Evolutionary conservation across 2,797 vertebrate species (phyloP).

Genomic region (Propithecus perrieri): DNA sequence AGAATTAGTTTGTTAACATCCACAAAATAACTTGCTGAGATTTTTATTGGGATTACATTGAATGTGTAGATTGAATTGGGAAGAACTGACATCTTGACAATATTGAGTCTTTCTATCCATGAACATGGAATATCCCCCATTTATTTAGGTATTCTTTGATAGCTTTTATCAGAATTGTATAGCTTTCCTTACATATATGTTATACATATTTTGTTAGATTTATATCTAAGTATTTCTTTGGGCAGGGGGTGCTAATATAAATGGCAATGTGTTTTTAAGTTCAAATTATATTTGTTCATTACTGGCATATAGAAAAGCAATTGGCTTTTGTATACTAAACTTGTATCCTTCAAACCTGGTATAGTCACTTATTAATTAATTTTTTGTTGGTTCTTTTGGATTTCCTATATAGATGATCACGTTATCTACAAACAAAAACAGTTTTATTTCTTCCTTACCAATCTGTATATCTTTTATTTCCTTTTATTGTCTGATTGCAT

Average conservation of each 20-base stretch:
- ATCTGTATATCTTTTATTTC: background rate
- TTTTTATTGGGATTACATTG: background rate
- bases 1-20: background rate
- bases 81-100: background rate
- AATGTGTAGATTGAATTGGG: background rate
- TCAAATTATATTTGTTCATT: background rate
- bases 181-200: background rate
- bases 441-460: background rate
- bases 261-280: background rate
- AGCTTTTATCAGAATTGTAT: background rate
- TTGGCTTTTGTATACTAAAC: background rate
- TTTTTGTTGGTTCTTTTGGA: background rate
- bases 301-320: no score
- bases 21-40: background rate
- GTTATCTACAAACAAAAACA: background rate
- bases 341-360: background rate
- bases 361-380: background rate
- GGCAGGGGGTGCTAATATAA: no score
- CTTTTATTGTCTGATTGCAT: background rate
- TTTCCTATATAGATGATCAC: background rate
- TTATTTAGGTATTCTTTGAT: background rate
- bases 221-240: background rate
- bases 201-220: background rate
- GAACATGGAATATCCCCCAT: background rate
- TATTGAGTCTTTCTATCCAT: background rate